Conservation (phyloP, 2,113 vertebrate genomes). For the Progne subis region DNA sequence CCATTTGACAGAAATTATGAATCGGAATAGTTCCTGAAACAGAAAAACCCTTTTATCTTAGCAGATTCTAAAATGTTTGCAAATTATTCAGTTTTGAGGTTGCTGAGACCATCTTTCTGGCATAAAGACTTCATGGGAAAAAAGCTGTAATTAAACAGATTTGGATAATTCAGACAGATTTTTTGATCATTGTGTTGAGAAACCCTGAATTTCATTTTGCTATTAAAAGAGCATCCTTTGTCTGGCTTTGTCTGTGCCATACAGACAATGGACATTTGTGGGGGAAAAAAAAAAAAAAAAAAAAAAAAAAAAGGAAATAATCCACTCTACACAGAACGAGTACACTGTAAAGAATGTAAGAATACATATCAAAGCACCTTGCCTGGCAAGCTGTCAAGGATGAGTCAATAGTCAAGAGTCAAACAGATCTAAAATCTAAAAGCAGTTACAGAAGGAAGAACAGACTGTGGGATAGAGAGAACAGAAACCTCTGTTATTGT, state of each 20-base stretch:
- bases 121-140: neutral
- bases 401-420: neutral
- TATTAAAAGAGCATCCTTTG: neutral
- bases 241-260: neutral
- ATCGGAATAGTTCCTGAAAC: neutral
- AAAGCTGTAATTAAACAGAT: neutral
- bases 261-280: neutral
- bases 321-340: neutral
- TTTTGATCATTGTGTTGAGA: neutral
- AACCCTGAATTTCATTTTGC: neutral
- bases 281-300: too few species aligned
- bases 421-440: neutral
- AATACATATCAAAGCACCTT: neutral
- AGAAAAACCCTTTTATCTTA: neutral
- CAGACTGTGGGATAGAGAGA: neutral
- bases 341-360: neutral
- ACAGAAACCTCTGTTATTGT: neutral
- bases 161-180: neutral
- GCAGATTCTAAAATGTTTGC: neutral
- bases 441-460: neutral
- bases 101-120: neutral
- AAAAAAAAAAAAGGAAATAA: neutral
- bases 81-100: neutral
- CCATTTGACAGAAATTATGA: neutral
- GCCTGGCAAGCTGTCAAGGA: neutral